phyloP scores from a whole-genome alignment of 2,888 invertebrate genomes.

The Chymomyza fuscimana region DNA sequence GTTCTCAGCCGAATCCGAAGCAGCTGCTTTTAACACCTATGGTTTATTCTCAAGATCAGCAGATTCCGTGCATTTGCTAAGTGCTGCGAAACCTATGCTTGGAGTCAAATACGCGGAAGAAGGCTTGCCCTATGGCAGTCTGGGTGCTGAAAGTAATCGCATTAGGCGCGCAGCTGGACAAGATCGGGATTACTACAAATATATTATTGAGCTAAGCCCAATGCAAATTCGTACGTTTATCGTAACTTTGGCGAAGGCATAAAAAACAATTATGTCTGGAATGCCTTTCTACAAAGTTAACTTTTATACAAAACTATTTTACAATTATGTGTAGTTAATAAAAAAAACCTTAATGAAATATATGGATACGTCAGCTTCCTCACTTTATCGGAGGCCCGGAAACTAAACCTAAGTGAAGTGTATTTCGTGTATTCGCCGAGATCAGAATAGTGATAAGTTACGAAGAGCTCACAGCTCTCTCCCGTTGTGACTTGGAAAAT shows the following conservation, averaged over 20 bases:
- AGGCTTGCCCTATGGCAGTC: constrained; percentile 41
- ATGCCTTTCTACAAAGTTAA: neutral
- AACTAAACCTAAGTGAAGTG: too few relatives aligned
- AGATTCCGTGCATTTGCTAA: constrained; percentile 58
- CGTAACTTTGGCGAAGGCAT: constrained; percentile 43
- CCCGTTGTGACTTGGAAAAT: too few relatives aligned
- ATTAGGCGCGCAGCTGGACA: constrained; percentile 56
- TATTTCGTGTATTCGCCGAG: too few relatives aligned
- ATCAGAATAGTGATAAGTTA: too few relatives aligned
- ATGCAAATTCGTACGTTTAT: constrained; percentile 84
- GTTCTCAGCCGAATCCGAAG: constrained; percentile 74
- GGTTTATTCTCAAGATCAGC: constrained; percentile 44
- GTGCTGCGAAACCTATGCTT: constrained; percentile 64
- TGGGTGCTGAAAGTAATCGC: constrained; percentile 70
- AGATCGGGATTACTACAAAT: constrained; percentile 54
- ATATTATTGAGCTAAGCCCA: constrained; percentile 82
- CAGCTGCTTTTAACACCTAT: constrained; percentile 49
- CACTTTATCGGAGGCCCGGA: too few relatives aligned
- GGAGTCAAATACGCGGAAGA: constrained; percentile 59
- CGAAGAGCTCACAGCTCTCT: too few relatives aligned
- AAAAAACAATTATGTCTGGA: neutral
- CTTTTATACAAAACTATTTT: neutral
- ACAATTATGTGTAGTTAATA: neutral
- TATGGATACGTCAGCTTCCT: too few relatives aligned
- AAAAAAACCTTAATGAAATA: neutral